A percentile compares a stretch with the other conserved stretches of the same genome.
Conservation (phyloP, 30 jellyfish, hydroid and myxozoan genomes). For the Turritopsis dohrnii region DNA sequence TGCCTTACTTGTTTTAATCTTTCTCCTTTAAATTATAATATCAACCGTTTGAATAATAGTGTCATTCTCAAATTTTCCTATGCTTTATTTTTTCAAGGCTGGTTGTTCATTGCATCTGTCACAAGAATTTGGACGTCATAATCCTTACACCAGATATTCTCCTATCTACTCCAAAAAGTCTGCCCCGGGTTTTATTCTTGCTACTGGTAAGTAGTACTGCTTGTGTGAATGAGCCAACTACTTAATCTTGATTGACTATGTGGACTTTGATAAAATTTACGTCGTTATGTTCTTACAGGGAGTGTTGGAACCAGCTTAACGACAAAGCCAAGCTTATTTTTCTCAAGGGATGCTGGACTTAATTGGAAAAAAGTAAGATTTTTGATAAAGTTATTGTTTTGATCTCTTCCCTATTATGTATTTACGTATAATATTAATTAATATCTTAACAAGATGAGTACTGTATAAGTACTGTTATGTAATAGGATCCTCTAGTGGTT, state of each 20-base stretch:
- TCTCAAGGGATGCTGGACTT: constrained; percentile 79
- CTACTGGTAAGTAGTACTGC: constrained; percentile 77
- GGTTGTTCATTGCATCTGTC: constrained; percentile 92
- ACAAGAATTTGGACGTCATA: constrained; percentile 74
- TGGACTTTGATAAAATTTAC: background rate
- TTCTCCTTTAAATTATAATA: no score
- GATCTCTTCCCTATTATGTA: no score
- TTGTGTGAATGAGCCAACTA: background rate
- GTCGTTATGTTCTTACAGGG: constrained; percentile 27
- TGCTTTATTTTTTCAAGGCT: constrained; percentile 42
- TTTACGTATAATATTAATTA: no score
- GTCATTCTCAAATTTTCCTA: no score
- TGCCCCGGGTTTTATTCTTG: constrained; percentile 93
- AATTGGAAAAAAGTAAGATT: constrained; percentile 84
- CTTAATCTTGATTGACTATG: background rate
- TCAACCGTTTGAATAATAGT: no score
- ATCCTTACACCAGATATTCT: constrained; percentile 56
- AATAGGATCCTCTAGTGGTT: no score
- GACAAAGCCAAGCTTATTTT: constrained; percentile 53
- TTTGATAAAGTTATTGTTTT: no score
- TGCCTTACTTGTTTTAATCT: no score
- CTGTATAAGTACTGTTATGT: no score
- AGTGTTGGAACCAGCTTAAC: constrained; percentile 48
- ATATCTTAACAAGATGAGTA: no score
- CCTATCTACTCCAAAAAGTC: constrained; percentile 84